Evolutionary conservation across 2,113 vertebrate species (phyloP), one percentile per base, ranked within the genome.

Genomic region (Elephantulus edwardii): DNA sequence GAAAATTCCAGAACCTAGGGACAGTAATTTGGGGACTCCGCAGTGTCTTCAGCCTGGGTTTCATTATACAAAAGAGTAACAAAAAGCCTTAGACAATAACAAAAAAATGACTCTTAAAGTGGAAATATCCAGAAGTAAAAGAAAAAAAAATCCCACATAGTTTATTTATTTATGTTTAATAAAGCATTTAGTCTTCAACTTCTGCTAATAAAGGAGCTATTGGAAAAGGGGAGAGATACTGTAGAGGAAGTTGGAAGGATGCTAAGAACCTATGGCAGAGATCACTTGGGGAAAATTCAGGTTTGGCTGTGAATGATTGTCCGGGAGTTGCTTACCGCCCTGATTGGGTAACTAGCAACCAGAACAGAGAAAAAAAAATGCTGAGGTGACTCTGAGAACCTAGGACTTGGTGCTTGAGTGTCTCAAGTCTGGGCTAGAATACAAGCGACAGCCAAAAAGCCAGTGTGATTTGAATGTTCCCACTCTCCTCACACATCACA

Each of bases 1-100:
- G 93, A 96, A 96, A 96, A 96, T 96, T 95, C 96, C 95, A 95
- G 91, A 88, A 86, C 83, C 17, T 35, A 88, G 91, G 83, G 79
- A 83, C 92, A 88, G 46, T 56, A 66, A 82, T 10, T 58, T 64
- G 28, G 78, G 80, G 91, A 93, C 44, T 3, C 56, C 68, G 71
- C 91, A 66, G 74, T 74, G 82, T 89, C 94, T 95, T 94, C 28
- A 86, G 93, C 80, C 88, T 88, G 86, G 80, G 38, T 76, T 94
- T 95, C 80, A 78, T 93, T 95, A 95, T 58, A 91, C 38, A 95
- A 93, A n/a, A 93, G 78, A 89, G 72, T 86, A 66, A 88, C 46
- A 90, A 62, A 79, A 85, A 66, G 2, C 7, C 72, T 88, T 68
- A 75, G 86, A 88, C 80, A 72, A 92, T 46, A 91, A 70, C 76